phyloP scores from a whole-genome alignment of 2,888 invertebrate genomes.

The Sarcophaga caerulescens region DNA sequence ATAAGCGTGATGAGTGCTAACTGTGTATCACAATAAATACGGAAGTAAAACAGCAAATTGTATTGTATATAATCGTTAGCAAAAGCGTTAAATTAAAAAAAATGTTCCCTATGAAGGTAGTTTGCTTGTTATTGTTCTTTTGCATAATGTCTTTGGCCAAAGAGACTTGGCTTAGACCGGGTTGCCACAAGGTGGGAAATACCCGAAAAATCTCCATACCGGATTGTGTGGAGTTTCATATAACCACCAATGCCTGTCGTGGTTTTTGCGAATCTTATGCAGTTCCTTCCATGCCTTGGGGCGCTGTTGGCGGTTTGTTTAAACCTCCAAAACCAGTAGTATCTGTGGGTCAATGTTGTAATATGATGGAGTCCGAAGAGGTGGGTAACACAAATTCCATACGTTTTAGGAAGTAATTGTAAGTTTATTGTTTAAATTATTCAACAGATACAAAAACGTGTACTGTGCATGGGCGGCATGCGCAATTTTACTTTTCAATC shows the following conservation, averaged over 20 bases:
- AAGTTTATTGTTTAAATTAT: neutral
- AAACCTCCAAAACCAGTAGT: slow-evolving; percentile 86
- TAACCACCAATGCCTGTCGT: slow-evolving; percentile 93
- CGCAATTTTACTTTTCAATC: slow-evolving; percentile 91
- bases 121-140: slow-evolving; percentile 69
- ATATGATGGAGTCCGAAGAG: slow-evolving; percentile 93
- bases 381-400: slow-evolving; percentile 80
- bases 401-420: no score
- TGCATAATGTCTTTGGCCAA: slow-evolving; percentile 72
- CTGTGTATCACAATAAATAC: slow-evolving; percentile 12
- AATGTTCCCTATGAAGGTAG: slow-evolving; percentile 60
- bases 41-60: slow-evolving; percentile 28
- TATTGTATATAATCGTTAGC: neutral
- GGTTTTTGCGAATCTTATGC: slow-evolving; percentile 95
- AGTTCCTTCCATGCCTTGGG: slow-evolving; percentile 85
- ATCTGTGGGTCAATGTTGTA: slow-evolving; percentile 93
- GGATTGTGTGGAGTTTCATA: slow-evolving; percentile 91
- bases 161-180: slow-evolving; percentile 87
- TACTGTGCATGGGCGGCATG: slow-evolving; percentile 90
- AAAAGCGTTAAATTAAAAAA: slow-evolving; percentile 32
- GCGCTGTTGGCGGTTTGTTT: slow-evolving; percentile 71
- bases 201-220: slow-evolving; percentile 91
- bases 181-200: slow-evolving; percentile 91
- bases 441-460: slow-evolving; percentile 86
- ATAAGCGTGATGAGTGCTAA: slow-evolving; percentile 52